Evolutionary conservation across 2,797 vertebrate genomes (phyloP).

Genomic region (Choloepus didactylus): DNA sequence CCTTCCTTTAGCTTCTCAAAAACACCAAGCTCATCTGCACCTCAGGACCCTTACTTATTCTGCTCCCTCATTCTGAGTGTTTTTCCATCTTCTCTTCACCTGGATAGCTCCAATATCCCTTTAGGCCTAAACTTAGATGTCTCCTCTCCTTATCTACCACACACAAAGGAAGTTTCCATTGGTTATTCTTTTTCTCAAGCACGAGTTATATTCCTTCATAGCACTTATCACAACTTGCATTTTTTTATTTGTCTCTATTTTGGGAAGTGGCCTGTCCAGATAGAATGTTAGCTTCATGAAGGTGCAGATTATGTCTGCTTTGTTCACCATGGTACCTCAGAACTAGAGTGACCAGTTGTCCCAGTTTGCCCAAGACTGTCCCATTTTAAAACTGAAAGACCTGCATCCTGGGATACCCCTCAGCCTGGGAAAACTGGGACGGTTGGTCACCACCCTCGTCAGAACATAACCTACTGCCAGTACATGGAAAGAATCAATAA

Average conservation of each 20-base stretch:
- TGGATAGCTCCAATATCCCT: neutral
- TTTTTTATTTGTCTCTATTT: neutral
- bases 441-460: too few relatives aligned
- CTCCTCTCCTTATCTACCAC: neutral
- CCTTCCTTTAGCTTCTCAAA: neutral
- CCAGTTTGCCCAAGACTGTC: neutral
- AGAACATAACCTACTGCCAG: neutral
- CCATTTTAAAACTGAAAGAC: neutral
- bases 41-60: neutral
- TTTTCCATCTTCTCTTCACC: neutral
- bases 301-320: neutral
- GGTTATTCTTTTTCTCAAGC: neutral
- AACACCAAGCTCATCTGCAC: neutral
- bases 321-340: neutral
- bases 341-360: neutral
- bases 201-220: neutral
- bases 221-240: neutral
- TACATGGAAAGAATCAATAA: neutral
- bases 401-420: neutral
- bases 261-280: neutral
- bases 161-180: neutral
- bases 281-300: neutral
- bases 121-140: neutral
- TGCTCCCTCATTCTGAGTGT: neutral
- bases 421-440: neutral